Evolutionary conservation across 1,140 invertebrate genomes (phyloP).

Genomic region (Philaenus spumarius): DNA sequence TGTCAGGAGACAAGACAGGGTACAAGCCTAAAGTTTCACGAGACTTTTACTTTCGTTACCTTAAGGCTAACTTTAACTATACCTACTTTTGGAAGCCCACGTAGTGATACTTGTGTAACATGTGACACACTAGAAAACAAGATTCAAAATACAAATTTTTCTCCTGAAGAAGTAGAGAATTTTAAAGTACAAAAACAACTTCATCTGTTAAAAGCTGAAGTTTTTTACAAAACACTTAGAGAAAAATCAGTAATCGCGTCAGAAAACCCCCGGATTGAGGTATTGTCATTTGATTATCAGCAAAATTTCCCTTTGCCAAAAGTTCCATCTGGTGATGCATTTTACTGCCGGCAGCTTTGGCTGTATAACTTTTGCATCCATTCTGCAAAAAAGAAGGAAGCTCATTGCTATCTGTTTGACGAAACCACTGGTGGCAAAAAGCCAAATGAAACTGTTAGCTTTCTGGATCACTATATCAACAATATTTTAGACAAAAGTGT

Average conservation of each 20-base stretch:
- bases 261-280: neutral
- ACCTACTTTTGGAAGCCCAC: slow-evolving; percentile 1
- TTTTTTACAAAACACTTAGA: neutral
- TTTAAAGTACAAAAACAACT: neutral
- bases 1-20: neutral
- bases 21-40: neutral
- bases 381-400: neutral
- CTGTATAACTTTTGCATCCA: neutral
- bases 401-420: neutral
- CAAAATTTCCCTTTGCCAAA: no score
- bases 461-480: neutral
- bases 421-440: neutral
- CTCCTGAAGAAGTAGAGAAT: neutral
- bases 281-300: neutral
- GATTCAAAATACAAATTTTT: no score
- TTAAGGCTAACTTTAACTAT: slow-evolving; percentile 7
- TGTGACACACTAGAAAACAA: neutral
- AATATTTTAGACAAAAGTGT: neutral
- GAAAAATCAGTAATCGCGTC: neutral
- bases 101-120: slow-evolving; percentile 1
- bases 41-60: slow-evolving; percentile 1
- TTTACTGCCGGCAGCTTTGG: slow-evolving; percentile 3
- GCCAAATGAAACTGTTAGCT: neutral
- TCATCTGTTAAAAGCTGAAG: neutral
- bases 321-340: neutral